phyloP scores from a whole-genome alignment of 2,888 invertebrate species.

The Drosophila phalerata region DNA sequence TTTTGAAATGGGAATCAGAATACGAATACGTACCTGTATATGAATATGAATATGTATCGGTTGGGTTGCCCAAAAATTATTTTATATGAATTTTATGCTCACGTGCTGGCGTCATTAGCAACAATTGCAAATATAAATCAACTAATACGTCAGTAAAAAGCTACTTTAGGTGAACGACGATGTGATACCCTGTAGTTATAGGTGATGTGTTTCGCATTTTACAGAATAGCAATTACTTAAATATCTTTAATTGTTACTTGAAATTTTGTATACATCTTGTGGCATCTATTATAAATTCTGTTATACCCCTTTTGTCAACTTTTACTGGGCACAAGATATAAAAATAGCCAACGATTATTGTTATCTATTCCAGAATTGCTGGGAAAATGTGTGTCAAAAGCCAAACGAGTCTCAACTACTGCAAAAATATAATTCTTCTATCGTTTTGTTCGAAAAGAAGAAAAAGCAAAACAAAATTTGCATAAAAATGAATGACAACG shows the following conservation, averaged over 20 bases:
- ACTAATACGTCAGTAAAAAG: not conserved
- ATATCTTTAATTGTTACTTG: too few relatives aligned
- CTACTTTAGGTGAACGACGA: not conserved
- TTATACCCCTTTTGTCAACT: not conserved
- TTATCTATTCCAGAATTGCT: constrained; percentile 36
- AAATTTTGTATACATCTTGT: not conserved
- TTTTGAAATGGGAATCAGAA: constrained; percentile 8
- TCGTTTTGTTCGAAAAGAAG: constrained; percentile 7
- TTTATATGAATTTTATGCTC: constrained; percentile 73
- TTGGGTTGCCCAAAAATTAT: constrained; percentile 34
- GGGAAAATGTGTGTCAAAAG: constrained; percentile 50
- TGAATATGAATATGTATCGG: not conserved
- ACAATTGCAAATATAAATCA: constrained; percentile 15
- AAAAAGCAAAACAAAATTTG: constrained; percentile 38
- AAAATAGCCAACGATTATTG: constrained; percentile 50
- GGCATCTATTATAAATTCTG: not conserved
- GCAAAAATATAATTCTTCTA: constrained; percentile 12
- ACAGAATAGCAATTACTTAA: not conserved
- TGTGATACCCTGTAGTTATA: constrained; percentile 1
- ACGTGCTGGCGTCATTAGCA: constrained; percentile 66
- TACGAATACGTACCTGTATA: not conserved
- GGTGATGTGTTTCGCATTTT: not conserved
- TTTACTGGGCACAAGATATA: constrained; percentile 6
- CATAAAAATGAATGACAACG: constrained; percentile 54
- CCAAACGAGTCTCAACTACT: constrained; percentile 29